These are phyloP conservation scores for Caenorhabditis tropicalis DNA, from an alignment of 1,140 invertebrate genomes.

Conservation along the genomic window DNA sequence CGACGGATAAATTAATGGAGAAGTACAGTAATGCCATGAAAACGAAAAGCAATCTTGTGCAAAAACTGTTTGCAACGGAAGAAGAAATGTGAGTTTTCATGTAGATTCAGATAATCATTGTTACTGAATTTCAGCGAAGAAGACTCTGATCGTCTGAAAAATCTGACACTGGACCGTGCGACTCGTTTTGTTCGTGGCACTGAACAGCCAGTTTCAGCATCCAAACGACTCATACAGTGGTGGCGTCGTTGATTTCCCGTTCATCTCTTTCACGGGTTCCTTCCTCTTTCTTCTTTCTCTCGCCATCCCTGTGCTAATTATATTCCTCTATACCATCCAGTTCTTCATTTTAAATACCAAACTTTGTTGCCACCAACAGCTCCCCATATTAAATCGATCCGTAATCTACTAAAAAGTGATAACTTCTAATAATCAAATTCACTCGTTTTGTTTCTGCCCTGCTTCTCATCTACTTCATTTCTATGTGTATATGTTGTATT, in stretches of 20 bases:
- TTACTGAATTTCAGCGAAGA: constrained; percentile 53
- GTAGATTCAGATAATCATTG: neutral
- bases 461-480: neutral
- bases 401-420: neutral
- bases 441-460: neutral
- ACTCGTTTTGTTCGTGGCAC: constrained; percentile 55
- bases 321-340: neutral
- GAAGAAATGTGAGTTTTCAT: constrained; percentile 38
- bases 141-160: constrained; percentile 51
- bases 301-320: neutral
- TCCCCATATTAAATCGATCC: no score
- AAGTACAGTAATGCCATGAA: constrained; percentile 53
- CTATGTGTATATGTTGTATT: constrained; percentile 25
- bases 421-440: neutral
- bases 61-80: constrained; percentile 47
- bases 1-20: constrained; percentile 56
- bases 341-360: neutral
- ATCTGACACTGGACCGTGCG: constrained; percentile 50
- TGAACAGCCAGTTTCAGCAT: constrained; percentile 58
- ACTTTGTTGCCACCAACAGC: neutral
- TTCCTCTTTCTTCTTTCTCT: neutral
- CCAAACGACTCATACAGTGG: constrained; percentile 59
- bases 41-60: constrained; percentile 54
- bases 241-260: constrained; percentile 24
- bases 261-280: neutral